These are phyloP conservation scores for Microtus oregoni DNA, from an alignment of 2,113 vertebrate genomes.

Conservation along the genomic window DNA sequence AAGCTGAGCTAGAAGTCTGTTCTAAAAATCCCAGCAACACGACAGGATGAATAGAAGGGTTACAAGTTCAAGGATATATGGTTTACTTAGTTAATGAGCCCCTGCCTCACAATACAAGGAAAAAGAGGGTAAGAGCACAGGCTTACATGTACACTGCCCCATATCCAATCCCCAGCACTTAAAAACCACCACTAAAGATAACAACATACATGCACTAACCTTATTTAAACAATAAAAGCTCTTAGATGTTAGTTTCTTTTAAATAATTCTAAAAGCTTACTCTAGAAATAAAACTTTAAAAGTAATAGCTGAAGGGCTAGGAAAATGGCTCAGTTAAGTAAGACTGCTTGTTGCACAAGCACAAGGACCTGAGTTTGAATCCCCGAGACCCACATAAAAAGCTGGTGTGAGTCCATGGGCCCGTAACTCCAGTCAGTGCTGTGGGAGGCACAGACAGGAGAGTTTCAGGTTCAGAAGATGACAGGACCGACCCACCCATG, in stretches of 20 bases:
- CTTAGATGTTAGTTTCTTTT: slow-evolving; percentile 23
- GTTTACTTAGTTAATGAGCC: neutral
- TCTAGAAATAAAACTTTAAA: slow-evolving; percentile 50
- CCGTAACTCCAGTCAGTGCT: neutral
- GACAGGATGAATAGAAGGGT: neutral
- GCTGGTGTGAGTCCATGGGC: neutral
- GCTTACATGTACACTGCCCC: neutral
- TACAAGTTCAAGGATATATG: neutral
- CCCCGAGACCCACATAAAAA: neutral
- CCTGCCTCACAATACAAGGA: neutral
- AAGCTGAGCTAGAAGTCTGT: neutral
- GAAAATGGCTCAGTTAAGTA: neutral
- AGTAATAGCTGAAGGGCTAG: neutral
- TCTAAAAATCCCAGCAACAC: neutral
- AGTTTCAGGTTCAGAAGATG: neutral
- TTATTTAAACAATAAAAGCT: slow-evolving; percentile 40
- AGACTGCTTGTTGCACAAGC: neutral
- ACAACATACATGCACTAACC: slow-evolving; percentile 36
- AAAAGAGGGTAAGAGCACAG: neutral
- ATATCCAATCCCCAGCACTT: neutral
- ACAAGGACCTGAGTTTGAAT: neutral
- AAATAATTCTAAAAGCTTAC: slow-evolving; percentile 43
- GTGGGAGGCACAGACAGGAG: neutral
- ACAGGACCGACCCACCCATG: neutral
- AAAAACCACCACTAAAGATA: neutral